phyloP scores from a whole-genome alignment of 2,888 invertebrate genomes.

The Tetheella fluctuosa region DNA sequence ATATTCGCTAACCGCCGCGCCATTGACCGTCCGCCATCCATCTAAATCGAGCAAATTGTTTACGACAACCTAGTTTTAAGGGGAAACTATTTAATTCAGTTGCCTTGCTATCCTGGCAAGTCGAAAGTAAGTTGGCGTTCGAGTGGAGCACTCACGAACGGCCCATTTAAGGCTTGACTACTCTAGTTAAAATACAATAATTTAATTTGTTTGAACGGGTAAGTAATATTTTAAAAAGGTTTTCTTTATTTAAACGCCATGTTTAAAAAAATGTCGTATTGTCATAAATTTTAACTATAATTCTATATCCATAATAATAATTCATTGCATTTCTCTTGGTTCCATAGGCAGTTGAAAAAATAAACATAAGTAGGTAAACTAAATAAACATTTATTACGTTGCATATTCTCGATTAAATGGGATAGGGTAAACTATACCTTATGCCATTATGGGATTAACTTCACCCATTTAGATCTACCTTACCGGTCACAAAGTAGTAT shows the following conservation, averaged over 20 bases:
- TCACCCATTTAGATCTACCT: no score
- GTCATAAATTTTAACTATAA: no score
- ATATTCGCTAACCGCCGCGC: constrained; percentile 36
- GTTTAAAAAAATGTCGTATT: background rate
- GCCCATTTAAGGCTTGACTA: constrained; percentile 26
- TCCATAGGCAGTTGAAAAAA: no score
- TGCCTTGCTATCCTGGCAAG: constrained; percentile 54
- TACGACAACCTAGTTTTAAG: constrained; percentile 71
- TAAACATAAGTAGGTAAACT: no score
- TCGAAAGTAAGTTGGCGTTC: constrained; percentile 55
- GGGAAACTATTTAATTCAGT: constrained; percentile 76
- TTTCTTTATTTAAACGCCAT: background rate
- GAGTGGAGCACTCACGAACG: constrained; percentile 54
- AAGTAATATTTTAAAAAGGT: background rate
- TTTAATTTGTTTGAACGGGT: background rate
- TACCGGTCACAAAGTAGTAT: no score
- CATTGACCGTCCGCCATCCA: constrained; percentile 42
- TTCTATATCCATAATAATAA: no score
- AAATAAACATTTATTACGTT: no score
- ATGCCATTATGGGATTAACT: no score
- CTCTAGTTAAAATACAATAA: constrained; percentile 9
- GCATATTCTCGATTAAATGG: no score
- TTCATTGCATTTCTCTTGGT: no score
- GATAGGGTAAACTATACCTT: no score
- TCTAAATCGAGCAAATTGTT: constrained; percentile 65